Evolutionary conservation across 2,797 vertebrate genomes (phyloP).

Genomic region (Xiphophorus birchmanni): DNA sequence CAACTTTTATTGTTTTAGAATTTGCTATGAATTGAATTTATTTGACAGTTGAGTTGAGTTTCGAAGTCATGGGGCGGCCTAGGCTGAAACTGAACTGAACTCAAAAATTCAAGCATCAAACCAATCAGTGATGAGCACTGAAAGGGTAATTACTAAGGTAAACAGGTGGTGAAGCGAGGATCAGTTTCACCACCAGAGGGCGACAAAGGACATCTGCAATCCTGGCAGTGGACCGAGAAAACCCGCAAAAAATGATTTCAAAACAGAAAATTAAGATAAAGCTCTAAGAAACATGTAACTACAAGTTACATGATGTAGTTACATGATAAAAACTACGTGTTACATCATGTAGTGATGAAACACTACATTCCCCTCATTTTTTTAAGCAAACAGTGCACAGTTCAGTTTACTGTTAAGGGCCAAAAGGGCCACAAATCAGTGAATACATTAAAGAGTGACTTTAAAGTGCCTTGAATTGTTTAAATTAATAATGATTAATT

Average conservation of each 20-base stretch:
- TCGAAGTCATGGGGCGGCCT: not conserved
- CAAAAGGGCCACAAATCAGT: not conserved
- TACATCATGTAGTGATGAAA: not conserved
- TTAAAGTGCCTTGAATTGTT: not conserved
- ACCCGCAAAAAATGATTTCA: not conserved
- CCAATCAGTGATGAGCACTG: not conserved
- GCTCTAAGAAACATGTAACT: not conserved
- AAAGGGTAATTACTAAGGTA: not conserved
- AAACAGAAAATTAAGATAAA: not conserved
- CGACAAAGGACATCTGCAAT: not conserved
- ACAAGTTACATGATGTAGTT: too few relatives aligned
- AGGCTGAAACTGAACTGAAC: not conserved
- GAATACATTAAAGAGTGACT: not conserved
- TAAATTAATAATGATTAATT: not conserved
- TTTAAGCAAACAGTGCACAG: not conserved
- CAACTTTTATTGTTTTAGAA: not conserved
- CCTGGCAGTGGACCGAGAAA: not conserved
- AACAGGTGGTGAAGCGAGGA: not conserved
- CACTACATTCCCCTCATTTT: not conserved
- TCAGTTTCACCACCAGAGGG: not conserved
- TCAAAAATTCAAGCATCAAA: not conserved
- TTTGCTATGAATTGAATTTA: not conserved
- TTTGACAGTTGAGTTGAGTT: not conserved
- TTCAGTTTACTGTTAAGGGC: not conserved
- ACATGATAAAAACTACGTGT: too few relatives aligned